Evolutionary conservation across 2,797 vertebrate species (phyloP), one percentile per base, ranked within the genome.

Genomic region (Pogonophryne albipinna): DNA sequence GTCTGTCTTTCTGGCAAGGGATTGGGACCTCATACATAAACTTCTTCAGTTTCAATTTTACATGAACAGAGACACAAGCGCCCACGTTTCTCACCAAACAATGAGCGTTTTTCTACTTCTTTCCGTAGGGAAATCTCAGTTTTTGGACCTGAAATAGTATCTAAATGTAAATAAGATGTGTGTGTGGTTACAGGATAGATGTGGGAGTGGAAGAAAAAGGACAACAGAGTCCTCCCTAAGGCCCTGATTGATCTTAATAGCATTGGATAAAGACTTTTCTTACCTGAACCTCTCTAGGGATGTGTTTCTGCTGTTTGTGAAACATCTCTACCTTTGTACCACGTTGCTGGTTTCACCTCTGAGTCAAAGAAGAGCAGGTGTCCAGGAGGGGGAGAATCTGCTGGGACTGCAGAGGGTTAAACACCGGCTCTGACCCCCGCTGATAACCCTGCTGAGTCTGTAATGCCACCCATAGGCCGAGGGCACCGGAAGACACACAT

Each of bases 361-460:
- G 74, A 82, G 63, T 83, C 41, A 31, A 13, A 81, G 75, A 64
- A 80, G 83, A 90, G 76, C 88, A 92, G 90, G 87, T 90, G 91
- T 92, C 84, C 68, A 63, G 76, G 77, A 87, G 79, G 72, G 76
- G 75, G 72, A 66, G 66, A 69, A 70, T 76, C 79, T 77, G 70
- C 71, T 19, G 80, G 66, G 89, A 88, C 86, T 80, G 65, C 84
- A 85, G 63, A 69, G 85, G 92, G 91, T 90, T 93, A 93, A 93
- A 89, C 27, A 83, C 87, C 68, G 74, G 57, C 70, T 83, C 74
- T 88, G 87, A 93, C 91, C 91, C 90, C 80, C 69, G 79, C 88
- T 86, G 82, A 85, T 86, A 84, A 63, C 78, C 92, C 90, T 68
- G 92, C 90, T 88, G 92, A 84, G 90, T 87, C 84, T 74, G 82